Evolutionary conservation across 1,140 invertebrate genomes (phyloP).

Genomic region (Laodelphax striatellus): DNA sequence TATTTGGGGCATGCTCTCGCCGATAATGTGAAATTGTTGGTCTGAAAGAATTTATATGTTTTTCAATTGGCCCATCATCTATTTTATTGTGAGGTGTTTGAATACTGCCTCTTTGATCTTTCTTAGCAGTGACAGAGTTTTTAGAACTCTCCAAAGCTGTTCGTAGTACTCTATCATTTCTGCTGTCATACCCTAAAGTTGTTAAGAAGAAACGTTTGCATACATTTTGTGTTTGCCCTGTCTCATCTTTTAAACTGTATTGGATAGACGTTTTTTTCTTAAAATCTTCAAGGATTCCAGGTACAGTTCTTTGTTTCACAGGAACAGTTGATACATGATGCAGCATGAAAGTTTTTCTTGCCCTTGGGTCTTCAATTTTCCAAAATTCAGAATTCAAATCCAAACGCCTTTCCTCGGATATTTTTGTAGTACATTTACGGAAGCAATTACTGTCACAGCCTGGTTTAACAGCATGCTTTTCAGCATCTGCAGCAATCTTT

Average conservation of each 20-base stretch:
- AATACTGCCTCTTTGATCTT: constrained; percentile 2
- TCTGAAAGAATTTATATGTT: constrained; percentile 16
- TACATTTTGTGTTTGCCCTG: constrained; percentile 1
- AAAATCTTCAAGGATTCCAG: background rate
- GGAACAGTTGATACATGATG: too few relatives aligned
- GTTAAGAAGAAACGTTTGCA: constrained; percentile 9
- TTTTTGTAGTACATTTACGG: too few relatives aligned
- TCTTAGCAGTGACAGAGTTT: too few relatives aligned
- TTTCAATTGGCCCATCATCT: constrained; percentile 7
- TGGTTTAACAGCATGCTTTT: too few relatives aligned
- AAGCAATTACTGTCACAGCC: too few relatives aligned
- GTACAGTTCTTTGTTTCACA: too few relatives aligned
- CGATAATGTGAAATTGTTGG: constrained; percentile 17
- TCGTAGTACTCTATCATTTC: constrained; percentile 1
- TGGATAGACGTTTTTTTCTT: background rate
- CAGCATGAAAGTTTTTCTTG: too few relatives aligned
- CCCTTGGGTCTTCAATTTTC: too few relatives aligned
- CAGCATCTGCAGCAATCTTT: too few relatives aligned
- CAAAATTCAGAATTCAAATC: too few relatives aligned
- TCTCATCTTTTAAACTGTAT: background rate
- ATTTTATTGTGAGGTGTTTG: constrained; percentile 7
- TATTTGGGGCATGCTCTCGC: constrained; percentile 16
- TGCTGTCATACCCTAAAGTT: background rate
- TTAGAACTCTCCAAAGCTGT: background rate
- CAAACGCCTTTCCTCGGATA: too few relatives aligned